phyloP scores from a whole-genome alignment of 2,888 invertebrate genomes.

The Allacma fusca region DNA sequence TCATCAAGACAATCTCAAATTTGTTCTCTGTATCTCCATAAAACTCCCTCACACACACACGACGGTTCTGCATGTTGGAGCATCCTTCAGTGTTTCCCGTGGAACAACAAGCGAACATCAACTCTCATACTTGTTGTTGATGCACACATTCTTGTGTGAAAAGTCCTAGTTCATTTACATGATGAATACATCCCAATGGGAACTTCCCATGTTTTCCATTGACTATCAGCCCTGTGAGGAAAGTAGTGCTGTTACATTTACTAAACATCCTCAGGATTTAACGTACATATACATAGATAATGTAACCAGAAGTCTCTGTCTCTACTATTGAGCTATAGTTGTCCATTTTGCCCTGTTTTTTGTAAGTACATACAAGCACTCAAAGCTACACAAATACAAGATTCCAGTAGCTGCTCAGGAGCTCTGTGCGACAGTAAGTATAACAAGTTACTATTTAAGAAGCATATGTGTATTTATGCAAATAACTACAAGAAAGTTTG shows the following conservation, averaged over 20 bases:
- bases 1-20: slow-evolving; percentile 3
- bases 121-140: neutral
- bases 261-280: no score
- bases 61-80: neutral
- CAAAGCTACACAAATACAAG: neutral
- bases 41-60: neutral
- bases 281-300: no score
- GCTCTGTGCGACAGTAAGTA: no score
- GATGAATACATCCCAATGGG: slow-evolving; percentile 27
- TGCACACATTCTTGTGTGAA: slow-evolving; percentile 22
- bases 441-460: neutral
- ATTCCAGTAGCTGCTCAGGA: neutral
- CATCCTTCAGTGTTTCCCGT: neutral
- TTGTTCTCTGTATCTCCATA: neutral
- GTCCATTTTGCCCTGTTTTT: no score
- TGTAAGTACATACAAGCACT: no score
- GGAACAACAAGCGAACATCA: neutral
- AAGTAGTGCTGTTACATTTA: neutral
- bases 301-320: no score
- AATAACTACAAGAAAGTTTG: slow-evolving; percentile 2
- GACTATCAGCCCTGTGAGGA: neutral
- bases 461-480: neutral
- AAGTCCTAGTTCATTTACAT: slow-evolving; percentile 32
- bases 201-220: slow-evolving; percentile 26
- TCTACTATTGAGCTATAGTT: no score